phyloP scores from a whole-genome alignment of 30 jellyfish, hydroid and myxozoan genomes.

The Turritopsis rubra region DNA sequence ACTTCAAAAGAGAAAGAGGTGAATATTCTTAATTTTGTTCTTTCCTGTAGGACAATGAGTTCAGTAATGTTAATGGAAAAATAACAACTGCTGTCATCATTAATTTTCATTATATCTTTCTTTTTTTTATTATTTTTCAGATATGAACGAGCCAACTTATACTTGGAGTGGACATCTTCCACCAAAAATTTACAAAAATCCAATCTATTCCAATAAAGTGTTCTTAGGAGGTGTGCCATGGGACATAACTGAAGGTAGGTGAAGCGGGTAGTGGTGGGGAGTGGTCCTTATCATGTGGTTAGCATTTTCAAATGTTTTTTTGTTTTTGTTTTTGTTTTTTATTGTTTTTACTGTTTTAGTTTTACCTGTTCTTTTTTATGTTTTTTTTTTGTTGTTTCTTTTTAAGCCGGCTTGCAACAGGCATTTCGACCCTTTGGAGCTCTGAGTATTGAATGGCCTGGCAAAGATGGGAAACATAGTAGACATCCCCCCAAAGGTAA shows the following conservation, averaged over 20 bases:
- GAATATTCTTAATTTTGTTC: not conserved
- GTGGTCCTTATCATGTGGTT: no score
- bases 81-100: no score
- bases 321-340: not conserved
- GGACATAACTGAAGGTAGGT: constrained; percentile 85
- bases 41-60: not conserved
- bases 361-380: not conserved
- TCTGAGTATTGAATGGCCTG: constrained; percentile 87
- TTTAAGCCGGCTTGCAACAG: constrained; percentile 75
- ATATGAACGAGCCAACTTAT: constrained; percentile 37
- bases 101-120: no score
- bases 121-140: constrained; percentile 5
- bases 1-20: constrained; percentile 15
- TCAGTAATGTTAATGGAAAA: no score
- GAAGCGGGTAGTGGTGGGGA: not conserved
- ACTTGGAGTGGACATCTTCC: constrained; percentile 92
- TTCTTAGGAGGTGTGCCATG: constrained; percentile 91
- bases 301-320: not conserved
- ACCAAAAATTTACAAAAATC: constrained; percentile 62
- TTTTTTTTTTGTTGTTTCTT: not conserved
- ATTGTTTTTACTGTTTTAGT: not conserved
- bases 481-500: constrained; percentile 95
- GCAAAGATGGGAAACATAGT: constrained; percentile 66
- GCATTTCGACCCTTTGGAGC: constrained; percentile 74
- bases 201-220: constrained; percentile 62